Conservation (phyloP, 2,113 vertebrate species). For the Oenanthe oenanthe region DNA sequence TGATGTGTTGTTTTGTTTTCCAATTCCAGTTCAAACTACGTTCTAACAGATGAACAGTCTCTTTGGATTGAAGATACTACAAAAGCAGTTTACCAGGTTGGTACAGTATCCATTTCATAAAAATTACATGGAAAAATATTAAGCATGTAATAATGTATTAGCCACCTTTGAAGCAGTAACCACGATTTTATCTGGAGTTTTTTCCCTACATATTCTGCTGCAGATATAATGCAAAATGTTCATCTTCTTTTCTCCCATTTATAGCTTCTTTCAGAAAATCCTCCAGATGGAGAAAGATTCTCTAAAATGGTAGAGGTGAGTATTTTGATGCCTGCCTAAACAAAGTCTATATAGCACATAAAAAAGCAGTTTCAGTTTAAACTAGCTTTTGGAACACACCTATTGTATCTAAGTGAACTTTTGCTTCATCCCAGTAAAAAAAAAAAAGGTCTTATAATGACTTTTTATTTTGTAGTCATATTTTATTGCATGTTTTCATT, state of each 20-base stretch:
- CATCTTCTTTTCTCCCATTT: slow-evolving; percentile 17
- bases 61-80: slow-evolving; percentile 98
- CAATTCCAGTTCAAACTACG: slow-evolving; percentile 86
- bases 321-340: background rate
- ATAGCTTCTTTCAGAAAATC: slow-evolving; percentile 94
- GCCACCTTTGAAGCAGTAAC: background rate
- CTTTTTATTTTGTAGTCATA: background rate
- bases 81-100: slow-evolving; percentile 94
- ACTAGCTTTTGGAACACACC: background rate
- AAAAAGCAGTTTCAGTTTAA: background rate
- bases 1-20: background rate
- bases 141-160: background rate
- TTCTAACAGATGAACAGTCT: slow-evolving; percentile 93
- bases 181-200: background rate
- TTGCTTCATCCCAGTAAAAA: background rate
- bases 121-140: background rate
- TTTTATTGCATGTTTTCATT: background rate
- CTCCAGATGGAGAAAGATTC: slow-evolving; percentile 93
- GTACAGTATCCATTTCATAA: slow-evolving; percentile 47
- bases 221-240: background rate
- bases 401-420: background rate
- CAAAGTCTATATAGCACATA: background rate
- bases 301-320: slow-evolving; percentile 94
- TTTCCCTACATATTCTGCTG: background rate
- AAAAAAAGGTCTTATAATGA: background rate